Evolutionary conservation across 2,113 vertebrate genomes (phyloP).

Genomic region (Gadus chalcogrammus): DNA sequence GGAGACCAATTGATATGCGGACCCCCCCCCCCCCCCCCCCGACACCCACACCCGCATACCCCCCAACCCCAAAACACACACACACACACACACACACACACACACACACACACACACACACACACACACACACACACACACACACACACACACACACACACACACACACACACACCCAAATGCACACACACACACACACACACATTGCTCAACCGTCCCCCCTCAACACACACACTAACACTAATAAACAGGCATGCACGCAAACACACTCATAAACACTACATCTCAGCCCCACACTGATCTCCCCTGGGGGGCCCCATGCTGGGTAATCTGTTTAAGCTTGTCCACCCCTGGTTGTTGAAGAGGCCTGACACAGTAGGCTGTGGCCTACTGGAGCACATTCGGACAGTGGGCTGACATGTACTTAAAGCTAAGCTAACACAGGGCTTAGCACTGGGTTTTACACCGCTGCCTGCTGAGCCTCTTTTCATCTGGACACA

Average conservation of each 20-base stretch:
- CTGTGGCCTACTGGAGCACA: conserved; percentile 27
- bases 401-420: conserved; percentile 16
- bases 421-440: conserved; percentile 43
- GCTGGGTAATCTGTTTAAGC: conserved; percentile 29
- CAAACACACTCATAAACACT: background rate
- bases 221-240: too few relatives aligned
- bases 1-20: background rate
- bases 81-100: too few relatives aligned
- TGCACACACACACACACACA: too few relatives aligned
- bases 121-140: too few relatives aligned
- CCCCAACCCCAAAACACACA: too few relatives aligned
- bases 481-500: background rate
- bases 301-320: conserved; percentile 27
- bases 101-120: too few relatives aligned
- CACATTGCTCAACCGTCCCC: conserved; percentile 14
- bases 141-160: too few relatives aligned
- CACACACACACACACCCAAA: too few relatives aligned
- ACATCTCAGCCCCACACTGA: conserved; percentile 36
- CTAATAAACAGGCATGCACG: conserved; percentile 1
- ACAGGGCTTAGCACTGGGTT: conserved; percentile 29
- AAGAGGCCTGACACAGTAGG: conserved; percentile 63
- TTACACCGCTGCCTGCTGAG: background rate
- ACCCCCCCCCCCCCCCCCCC: conserved; percentile 5
- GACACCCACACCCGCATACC: background rate
- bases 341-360: conserved; percentile 48